Percentiles rank a stretch among this genome's conserved stretches.
phyloP scores from a whole-genome alignment of 2,888 invertebrate species.

The Parnassius orleans region DNA sequence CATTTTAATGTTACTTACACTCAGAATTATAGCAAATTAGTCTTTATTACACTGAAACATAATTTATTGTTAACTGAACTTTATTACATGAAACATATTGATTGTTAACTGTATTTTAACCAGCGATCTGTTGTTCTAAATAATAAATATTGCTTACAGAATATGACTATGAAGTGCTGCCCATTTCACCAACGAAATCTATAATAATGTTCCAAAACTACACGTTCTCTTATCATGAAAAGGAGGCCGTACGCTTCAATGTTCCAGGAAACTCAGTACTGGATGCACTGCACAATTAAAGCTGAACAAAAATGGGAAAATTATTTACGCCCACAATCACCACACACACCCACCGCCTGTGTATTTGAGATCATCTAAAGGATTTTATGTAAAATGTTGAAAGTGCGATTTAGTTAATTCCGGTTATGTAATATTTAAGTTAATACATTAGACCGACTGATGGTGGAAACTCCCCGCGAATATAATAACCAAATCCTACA shows the following conservation, averaged over 20 bases:
- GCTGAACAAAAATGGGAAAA: slow-evolving; percentile 21
- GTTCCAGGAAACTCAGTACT: neutral
- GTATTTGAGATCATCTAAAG: slow-evolving; percentile 24
- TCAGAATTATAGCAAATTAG: too few relatives aligned
- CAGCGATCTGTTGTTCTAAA: too few relatives aligned
- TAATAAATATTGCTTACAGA: neutral
- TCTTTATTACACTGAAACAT: too few relatives aligned
- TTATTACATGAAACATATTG: too few relatives aligned
- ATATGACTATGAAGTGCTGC: neutral
- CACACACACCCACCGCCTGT: slow-evolving; percentile 34
- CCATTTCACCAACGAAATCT: slow-evolving; percentile 3
- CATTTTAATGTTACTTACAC: too few relatives aligned
- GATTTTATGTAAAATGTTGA: slow-evolving; percentile 22
- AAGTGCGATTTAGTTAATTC: too few relatives aligned
- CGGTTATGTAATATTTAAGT: too few relatives aligned
- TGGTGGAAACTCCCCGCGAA: too few relatives aligned
- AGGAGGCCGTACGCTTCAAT: neutral
- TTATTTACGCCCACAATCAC: slow-evolving; percentile 24
- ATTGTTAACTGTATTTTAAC: too few relatives aligned
- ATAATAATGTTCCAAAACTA: slow-evolving; percentile 31
- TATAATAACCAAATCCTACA: too few relatives aligned
- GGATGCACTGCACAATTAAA: neutral
- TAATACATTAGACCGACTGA: too few relatives aligned
- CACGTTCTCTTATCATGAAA: slow-evolving; percentile 38
- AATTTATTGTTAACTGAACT: too few relatives aligned